phyloP scores from a whole-genome alignment of 2,888 invertebrate genomes.

The Chelonus formosanus region DNA sequence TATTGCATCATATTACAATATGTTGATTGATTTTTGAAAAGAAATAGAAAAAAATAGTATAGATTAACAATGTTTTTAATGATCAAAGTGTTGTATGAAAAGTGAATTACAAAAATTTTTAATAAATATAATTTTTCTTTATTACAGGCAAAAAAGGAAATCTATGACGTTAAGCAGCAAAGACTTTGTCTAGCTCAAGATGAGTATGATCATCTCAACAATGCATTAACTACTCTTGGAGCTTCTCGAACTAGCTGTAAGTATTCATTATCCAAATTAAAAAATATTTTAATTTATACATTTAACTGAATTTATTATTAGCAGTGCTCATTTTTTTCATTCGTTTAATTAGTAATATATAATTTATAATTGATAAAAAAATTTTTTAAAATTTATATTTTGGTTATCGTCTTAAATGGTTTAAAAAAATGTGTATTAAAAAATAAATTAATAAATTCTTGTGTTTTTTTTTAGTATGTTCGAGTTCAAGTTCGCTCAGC shows the following conservation, averaged over 20 bases:
- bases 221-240: slow-evolving; percentile 82
- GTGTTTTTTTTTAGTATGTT: slow-evolving; percentile 73
- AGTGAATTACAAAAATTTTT: too few relatives aligned
- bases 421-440: too few relatives aligned
- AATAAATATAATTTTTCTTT: slow-evolving; percentile 30
- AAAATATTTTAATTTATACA: too few relatives aligned
- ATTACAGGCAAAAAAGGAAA: slow-evolving; percentile 92
- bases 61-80: too few relatives aligned
- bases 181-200: slow-evolving; percentile 92
- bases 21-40: too few relatives aligned
- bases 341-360: neutral
- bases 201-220: slow-evolving; percentile 93
- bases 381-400: neutral
- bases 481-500: slow-evolving; percentile 85
- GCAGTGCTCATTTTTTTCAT: neutral
- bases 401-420: too few relatives aligned
- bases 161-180: slow-evolving; percentile 95
- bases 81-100: too few relatives aligned
- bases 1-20: too few relatives aligned
- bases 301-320: too few relatives aligned
- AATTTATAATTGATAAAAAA: neutral
- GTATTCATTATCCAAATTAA: slow-evolving; percentile 62
- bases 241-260: slow-evolving; percentile 92
- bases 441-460: neutral
- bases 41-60: too few relatives aligned